These are phyloP conservation scores for Xenopus petersii DNA, from an alignment of 2,797 vertebrate genomes.

Conservation along the genomic window DNA sequence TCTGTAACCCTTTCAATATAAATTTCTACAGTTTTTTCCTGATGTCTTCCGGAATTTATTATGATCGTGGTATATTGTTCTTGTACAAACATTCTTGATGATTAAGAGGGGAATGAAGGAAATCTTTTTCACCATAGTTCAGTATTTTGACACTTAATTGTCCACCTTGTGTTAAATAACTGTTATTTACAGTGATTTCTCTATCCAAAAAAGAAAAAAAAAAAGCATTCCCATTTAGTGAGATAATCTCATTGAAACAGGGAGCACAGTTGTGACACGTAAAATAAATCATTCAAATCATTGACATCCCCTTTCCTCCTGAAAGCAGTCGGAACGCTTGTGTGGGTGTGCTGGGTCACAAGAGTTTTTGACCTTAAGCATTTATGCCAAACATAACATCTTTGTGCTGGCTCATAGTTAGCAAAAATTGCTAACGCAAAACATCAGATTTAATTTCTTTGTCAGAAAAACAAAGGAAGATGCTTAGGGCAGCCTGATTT, in stretches of 20 bases:
- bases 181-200: neutral
- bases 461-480: slow-evolving; percentile 17
- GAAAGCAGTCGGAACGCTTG: slow-evolving; percentile 7
- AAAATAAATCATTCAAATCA: slow-evolving; percentile 26
- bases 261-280: neutral
- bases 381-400: slow-evolving; percentile 41
- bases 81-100: too few relatives aligned
- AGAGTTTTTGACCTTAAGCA: slow-evolving; percentile 31
- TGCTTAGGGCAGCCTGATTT: slow-evolving; percentile 2
- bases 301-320: slow-evolving; percentile 5
- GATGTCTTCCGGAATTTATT: too few relatives aligned
- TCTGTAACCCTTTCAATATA: too few relatives aligned
- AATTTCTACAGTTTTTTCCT: too few relatives aligned
- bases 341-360: slow-evolving; percentile 40
- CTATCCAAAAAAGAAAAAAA: neutral
- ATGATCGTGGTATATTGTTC: too few relatives aligned
- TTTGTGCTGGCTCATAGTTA: slow-evolving; percentile 36
- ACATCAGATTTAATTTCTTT: slow-evolving; percentile 29
- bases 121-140: too few relatives aligned
- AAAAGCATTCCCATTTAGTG: neutral
- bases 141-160: too few relatives aligned
- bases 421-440: slow-evolving; percentile 9
- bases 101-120: too few relatives aligned
- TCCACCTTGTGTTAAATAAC: neutral
- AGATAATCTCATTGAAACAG: slow-evolving; percentile 10